These are phyloP conservation scores for Mormyrus iriodes DNA, from an alignment of 2,113 vertebrate genomes.

Conservation along the genomic window DNA sequence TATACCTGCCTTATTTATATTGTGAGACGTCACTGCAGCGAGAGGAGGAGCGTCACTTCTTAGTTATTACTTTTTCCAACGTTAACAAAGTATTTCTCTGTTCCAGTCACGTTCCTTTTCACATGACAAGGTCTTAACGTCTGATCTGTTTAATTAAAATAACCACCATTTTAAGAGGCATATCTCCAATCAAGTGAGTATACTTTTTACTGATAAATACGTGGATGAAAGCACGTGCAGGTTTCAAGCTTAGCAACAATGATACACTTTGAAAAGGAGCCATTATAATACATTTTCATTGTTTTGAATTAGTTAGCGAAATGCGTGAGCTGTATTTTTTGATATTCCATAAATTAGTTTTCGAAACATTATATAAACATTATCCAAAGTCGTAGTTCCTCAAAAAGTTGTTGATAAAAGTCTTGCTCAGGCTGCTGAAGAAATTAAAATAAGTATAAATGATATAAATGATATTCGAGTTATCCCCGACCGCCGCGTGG, in stretches of 20 bases:
- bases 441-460: neutral
- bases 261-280: neutral
- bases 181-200: slow-evolving; percentile 8
- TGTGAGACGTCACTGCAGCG: neutral
- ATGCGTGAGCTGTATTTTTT: neutral
- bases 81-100: neutral
- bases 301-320: neutral
- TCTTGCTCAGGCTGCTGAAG: neutral
- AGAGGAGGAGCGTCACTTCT: neutral
- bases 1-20: neutral
- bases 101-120: neutral
- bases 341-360: neutral
- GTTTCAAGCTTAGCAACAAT: neutral
- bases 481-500: neutral
- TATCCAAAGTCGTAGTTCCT: neutral
- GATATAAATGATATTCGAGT: neutral
- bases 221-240: neutral
- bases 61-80: neutral
- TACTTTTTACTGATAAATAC: neutral
- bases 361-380: neutral
- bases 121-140: neutral
- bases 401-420: neutral
- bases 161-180: neutral
- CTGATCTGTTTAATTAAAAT: neutral
- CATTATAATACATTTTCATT: neutral